Percentiles rank a stretch among this genome's conserved stretches.
Evolutionary conservation across 2,888 invertebrate genomes (phyloP).

Genomic region (Chirona hameri): DNA sequence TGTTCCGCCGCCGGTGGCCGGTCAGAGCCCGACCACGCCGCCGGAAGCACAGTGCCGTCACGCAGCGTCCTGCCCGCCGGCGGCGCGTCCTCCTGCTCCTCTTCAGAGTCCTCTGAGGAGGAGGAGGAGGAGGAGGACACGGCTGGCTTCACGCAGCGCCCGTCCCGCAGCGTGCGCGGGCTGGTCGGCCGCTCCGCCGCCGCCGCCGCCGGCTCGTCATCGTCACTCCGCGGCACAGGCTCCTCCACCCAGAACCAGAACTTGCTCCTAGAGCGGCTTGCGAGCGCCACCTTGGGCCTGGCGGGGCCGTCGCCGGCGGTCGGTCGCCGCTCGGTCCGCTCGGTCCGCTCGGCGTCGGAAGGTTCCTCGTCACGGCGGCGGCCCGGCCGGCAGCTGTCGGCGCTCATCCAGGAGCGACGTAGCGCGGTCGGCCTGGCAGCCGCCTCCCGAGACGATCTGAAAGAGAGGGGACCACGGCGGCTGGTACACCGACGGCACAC

Average conservation of each 20-base stretch:
- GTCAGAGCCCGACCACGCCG: background rate
- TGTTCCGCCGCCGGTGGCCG: background rate
- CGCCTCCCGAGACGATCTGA: background rate
- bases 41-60: background rate
- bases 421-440: background rate
- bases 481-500: no score
- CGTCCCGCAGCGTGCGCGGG: constrained; percentile 23
- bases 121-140: background rate
- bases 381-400: background rate
- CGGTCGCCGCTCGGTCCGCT: background rate
- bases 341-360: background rate
- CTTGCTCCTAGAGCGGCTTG: constrained; percentile 6
- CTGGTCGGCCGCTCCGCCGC: background rate
- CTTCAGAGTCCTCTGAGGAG: background rate
- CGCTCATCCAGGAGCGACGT: background rate
- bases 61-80: background rate
- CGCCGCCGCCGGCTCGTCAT: background rate
- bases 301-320: background rate
- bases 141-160: background rate
- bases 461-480: background rate
- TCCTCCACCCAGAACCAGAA: constrained; percentile 31
- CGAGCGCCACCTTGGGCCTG: constrained; percentile 5
- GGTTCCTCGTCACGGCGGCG: background rate
- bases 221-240: background rate
- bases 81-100: background rate